Percentiles rank a stretch among this genome's conserved stretches.
These are phyloP conservation scores for Augochlora pura DNA, from an alignment of 1,140 invertebrate species.

Conservation along the genomic window DNA sequence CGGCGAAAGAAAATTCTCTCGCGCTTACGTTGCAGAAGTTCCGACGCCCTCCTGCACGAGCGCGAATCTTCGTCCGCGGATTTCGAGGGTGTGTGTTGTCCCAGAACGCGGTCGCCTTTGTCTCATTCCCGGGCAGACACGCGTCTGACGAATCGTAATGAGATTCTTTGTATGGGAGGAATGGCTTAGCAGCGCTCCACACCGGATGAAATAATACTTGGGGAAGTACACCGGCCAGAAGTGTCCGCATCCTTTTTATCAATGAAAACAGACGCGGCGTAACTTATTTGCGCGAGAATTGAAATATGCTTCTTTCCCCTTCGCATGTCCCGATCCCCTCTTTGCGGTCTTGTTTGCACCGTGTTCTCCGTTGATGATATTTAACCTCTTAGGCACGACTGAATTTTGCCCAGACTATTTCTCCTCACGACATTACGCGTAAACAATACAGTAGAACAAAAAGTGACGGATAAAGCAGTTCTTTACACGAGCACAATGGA, in stretches of 20 bases:
- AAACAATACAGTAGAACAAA: no score
- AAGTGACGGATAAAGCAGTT: no score
- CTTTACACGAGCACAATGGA: no score
- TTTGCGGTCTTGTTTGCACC: no score
- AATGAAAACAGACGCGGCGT: not conserved
- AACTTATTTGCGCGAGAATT: not conserved
- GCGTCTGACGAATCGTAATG: conserved; percentile 40
- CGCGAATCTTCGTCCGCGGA: conserved; percentile 13
- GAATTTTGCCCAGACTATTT: no score
- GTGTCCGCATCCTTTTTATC: not conserved
- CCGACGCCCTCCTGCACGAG: not conserved
- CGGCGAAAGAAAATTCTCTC: conserved; percentile 19
- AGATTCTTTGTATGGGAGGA: conserved; percentile 33
- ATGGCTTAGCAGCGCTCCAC: not conserved
- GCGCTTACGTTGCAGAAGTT: not conserved
- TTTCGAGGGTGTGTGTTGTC: conserved; percentile 37
- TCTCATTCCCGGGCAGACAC: conserved; percentile 30
- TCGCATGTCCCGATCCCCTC: not conserved
- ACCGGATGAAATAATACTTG: not conserved
- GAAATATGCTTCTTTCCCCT: not conserved
- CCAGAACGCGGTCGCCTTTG: conserved; percentile 22
- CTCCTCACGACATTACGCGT: no score
- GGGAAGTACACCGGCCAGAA: not conserved
- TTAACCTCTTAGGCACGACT: no score
- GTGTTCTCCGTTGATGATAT: no score